phyloP scores from a whole-genome alignment of 53 echinoderm and acorn worm genomes.

The Actinopyga echinites region DNA sequence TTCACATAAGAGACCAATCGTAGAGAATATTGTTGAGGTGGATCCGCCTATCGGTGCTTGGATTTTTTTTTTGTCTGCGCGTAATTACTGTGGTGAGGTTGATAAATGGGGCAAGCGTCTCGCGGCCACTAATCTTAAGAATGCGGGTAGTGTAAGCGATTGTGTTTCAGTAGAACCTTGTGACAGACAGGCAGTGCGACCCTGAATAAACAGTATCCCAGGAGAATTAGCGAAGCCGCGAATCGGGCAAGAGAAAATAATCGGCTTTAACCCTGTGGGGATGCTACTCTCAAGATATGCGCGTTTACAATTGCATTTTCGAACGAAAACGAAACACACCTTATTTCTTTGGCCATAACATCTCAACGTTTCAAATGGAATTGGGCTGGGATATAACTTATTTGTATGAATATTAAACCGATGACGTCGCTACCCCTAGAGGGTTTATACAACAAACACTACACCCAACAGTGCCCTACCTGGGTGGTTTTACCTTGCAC shows the following conservation, averaged over 20 bases:
- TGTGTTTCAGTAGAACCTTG: constrained; percentile 82
- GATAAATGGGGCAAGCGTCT: constrained; percentile 79
- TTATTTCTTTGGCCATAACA: constrained; percentile 16
- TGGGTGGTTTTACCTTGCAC: constrained; percentile 23
- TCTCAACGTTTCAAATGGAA: not conserved
- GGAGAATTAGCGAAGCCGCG: constrained; percentile 51
- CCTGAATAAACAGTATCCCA: constrained; percentile 52
- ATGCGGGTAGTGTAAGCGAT: constrained; percentile 93
- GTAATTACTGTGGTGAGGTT: constrained; percentile 52
- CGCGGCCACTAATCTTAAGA: constrained; percentile 96
- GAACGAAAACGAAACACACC: constrained; percentile 43
- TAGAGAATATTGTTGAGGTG: constrained; percentile 19
- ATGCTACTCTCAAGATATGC: constrained; percentile 26
- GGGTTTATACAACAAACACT: constrained; percentile 16
- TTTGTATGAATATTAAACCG: constrained; percentile 38
- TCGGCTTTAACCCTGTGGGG: constrained; percentile 44
- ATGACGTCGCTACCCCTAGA: constrained; percentile 5
- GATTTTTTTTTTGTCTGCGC: constrained; percentile 27
- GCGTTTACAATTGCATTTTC: constrained; percentile 45
- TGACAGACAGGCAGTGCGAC: constrained; percentile 58
- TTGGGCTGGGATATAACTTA: not conserved
- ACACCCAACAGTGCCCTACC: constrained; percentile 19
- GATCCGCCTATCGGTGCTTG: constrained; percentile 57
- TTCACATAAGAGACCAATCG: constrained; percentile 66
- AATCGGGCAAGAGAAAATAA: constrained; percentile 48